A percentile compares a stretch with the other conserved stretches of the same genome.
Conservation (phyloP, 2,113 vertebrate species). For the Rhinolophus sinicus region DNA sequence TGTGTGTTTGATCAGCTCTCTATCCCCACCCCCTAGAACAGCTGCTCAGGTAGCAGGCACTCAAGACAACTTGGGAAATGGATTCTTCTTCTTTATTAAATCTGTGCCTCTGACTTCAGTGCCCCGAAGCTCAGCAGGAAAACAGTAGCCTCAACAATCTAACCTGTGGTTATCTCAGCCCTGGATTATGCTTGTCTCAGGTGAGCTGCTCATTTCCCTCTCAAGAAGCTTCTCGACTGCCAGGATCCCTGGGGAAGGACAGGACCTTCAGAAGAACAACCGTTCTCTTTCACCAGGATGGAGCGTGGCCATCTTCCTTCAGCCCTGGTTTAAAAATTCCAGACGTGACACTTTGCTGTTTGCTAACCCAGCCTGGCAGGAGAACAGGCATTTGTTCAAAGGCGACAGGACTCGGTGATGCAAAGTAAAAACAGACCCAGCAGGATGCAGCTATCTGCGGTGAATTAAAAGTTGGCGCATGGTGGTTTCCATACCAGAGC, state of each 20-base stretch:
- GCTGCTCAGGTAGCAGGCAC: not conserved
- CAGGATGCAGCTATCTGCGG: not conserved
- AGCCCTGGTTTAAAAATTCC: not conserved
- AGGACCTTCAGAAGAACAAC: not conserved
- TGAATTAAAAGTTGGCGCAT: not conserved
- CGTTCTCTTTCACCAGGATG: not conserved
- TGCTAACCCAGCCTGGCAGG: not conserved
- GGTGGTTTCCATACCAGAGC: not conserved
- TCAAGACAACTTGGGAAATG: not conserved
- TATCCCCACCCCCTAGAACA: not conserved
- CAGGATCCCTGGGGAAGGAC: not conserved
- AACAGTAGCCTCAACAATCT: not conserved
- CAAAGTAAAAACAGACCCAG: not conserved
- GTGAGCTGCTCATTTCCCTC: not conserved
- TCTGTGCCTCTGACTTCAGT: not conserved
- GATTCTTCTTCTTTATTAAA: not conserved
- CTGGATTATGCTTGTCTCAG: not conserved
- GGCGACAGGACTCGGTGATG: not conserved
- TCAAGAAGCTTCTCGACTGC: not conserved
- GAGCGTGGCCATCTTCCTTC: not conserved
- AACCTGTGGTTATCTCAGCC: not conserved
- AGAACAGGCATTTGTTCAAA: fast-evolving
- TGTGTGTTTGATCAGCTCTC: not conserved
- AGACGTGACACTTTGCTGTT: not conserved
- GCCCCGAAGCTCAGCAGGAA: not conserved